phyloP scores from a whole-genome alignment of 1,140 invertebrate genomes.

The Caenorhabditis brenneri region DNA sequence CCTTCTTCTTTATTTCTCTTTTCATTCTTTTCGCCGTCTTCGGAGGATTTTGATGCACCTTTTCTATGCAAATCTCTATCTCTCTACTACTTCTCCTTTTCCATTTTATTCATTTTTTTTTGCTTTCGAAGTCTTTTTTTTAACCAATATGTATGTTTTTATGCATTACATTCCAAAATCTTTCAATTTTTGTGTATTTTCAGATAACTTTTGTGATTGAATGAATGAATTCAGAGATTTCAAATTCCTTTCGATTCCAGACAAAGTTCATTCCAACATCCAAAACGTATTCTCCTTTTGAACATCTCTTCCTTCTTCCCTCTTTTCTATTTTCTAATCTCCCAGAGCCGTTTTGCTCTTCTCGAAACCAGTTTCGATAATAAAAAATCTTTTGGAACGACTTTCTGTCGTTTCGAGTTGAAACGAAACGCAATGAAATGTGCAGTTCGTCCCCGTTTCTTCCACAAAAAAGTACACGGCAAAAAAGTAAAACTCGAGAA shows the following conservation, averaged over 20 bases:
- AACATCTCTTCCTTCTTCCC: not conserved
- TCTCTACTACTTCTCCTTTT: not conserved
- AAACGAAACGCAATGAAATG: conserved; percentile 39
- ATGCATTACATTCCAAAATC: too few species aligned
- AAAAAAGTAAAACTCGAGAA: not conserved
- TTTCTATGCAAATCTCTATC: conserved; percentile 36
- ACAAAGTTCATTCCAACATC: too few species aligned
- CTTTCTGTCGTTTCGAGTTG: not conserved
- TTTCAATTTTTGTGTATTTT: too few species aligned
- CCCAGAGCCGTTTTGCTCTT: not conserved
- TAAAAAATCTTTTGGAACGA: conserved; percentile 32
- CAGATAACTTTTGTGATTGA: too few species aligned
- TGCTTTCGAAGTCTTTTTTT: not conserved
- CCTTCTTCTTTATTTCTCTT: not conserved
- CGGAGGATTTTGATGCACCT: conserved; percentile 2
- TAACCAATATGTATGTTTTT: not conserved
- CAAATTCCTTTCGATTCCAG: not conserved
- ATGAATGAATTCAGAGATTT: not conserved
- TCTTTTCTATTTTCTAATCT: not conserved
- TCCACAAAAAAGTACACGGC: conserved; percentile 16
- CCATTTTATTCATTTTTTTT: not conserved
- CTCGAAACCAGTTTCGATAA: conserved; percentile 36
- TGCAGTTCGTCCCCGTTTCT: conserved; percentile 24
- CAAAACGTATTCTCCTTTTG: too few species aligned
- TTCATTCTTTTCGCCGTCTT: not conserved